Evolutionary conservation across 2,113 vertebrate genomes (phyloP).

Genomic region (Elaphurus davidianus): DNA sequence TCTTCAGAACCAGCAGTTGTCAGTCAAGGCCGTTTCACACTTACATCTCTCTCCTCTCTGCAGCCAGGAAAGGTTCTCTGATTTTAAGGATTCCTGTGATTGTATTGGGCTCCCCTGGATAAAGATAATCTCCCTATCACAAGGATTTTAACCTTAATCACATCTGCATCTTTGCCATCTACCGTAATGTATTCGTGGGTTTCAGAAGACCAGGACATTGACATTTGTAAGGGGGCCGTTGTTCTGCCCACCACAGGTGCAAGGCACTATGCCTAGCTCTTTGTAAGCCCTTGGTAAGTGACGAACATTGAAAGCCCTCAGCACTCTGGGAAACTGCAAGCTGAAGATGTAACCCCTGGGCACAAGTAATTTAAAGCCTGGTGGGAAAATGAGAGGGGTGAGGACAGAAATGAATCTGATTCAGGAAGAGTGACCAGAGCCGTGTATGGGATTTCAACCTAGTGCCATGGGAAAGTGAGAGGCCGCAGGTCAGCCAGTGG

Average conservation of each 20-base stretch:
- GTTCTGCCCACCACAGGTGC: not conserved
- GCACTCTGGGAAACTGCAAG: not conserved
- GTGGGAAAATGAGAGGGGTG: not conserved
- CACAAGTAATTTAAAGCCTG: not conserved
- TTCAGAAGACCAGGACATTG: not conserved
- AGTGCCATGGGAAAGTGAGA: not conserved
- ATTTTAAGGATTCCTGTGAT: not conserved
- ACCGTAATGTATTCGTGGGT: not conserved
- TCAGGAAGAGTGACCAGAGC: not conserved
- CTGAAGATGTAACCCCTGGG: not conserved
- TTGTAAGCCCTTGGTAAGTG: not conserved
- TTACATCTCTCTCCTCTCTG: not conserved
- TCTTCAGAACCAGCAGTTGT: not conserved
- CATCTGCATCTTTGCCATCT: not conserved
- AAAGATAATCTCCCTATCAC: not conserved
- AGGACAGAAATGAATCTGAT: constrained; percentile 26
- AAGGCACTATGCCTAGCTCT: not conserved
- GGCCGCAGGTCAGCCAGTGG: not conserved
- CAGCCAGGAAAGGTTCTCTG: not conserved
- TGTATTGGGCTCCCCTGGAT: not conserved
- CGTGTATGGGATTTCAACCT: not conserved
- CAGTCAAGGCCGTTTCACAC: not conserved
- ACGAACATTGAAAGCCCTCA: not conserved
- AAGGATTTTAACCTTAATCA: not conserved
- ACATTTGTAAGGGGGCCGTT: not conserved